Evolutionary conservation across 2,113 vertebrate genomes (phyloP).

Genomic region (Phaethornis superciliosus): DNA sequence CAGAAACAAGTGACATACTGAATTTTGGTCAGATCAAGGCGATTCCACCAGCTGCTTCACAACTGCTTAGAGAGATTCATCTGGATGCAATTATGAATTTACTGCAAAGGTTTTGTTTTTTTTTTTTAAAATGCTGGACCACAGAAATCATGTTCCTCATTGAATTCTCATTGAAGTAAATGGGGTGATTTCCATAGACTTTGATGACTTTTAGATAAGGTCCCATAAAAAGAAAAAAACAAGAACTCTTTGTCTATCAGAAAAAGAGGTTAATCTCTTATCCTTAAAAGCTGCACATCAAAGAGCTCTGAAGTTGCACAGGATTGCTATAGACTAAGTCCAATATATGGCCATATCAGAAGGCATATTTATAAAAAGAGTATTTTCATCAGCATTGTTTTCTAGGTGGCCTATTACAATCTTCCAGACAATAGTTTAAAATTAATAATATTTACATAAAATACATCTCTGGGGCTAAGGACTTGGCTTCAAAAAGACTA

Average conservation of each 20-base stretch:
- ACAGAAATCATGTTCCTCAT: background rate
- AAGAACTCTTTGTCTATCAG: background rate
- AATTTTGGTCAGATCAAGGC: conserved; percentile 24
- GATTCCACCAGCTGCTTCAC: conserved; percentile 26
- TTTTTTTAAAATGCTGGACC: background rate
- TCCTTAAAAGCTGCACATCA: background rate
- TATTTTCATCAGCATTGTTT: background rate
- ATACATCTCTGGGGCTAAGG: background rate
- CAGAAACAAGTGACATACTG: conserved; percentile 22
- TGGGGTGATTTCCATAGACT: background rate
- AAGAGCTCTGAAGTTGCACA: background rate
- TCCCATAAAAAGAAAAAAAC: conserved; percentile 3
- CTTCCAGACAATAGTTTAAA: background rate
- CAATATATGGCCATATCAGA: background rate
- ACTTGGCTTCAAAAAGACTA: background rate
- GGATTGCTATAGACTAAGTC: background rate
- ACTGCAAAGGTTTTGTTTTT: background rate
- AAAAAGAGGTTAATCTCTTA: background rate
- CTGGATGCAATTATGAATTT: conserved; percentile 35
- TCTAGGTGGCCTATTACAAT: background rate
- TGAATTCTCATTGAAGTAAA: conserved; percentile 22
- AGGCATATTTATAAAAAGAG: background rate
- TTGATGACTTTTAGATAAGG: background rate
- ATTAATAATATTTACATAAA: background rate
- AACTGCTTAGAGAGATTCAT: conserved; percentile 24